Evolutionary conservation across 2,888 invertebrate species (phyloP), one percentile per base, ranked within the genome.

Genomic region (Lysandra coridon): DNA sequence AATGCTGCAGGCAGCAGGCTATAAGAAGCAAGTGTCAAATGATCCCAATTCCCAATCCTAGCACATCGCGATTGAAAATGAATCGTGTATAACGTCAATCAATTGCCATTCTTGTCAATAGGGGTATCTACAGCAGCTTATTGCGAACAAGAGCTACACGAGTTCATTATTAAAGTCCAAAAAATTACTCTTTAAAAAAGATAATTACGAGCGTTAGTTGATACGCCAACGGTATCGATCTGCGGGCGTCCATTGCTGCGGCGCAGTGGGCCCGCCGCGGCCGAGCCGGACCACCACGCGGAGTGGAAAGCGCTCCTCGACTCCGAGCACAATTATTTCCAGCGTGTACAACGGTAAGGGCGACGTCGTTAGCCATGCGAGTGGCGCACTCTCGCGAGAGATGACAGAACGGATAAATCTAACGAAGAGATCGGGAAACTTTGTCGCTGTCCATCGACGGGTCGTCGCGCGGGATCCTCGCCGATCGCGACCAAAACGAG

Each of bases 321-420:
- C 88, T 89, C 88, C 88, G 88, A 87, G 84, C 85, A 86, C 83
- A 84, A 86, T 89, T 88, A 88, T 88, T 89, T 89, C 88, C 88
- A 87, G 90, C 89, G 88, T 88, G 86, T 88, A 87, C 86, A 89
- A 88, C 88, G 87, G 91, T 91, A 91, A 92, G 89, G 92, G 91
- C 90, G 89, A 90, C 91, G 90, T 89, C 88, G 87, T 85, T 86
- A 87, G 88, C 88, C 89, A 88, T 87, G 88, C 93, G 90, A 94
- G 93, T 93, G 89, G 94, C 94, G 94, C 94, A 88, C 94, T 94
- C 94, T 94, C 88, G 93, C 91, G 93, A 92, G 90, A 92, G 91
- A 93, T 92, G 88, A 88, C 88, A 89, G 92, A 91, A 92, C 90
- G 90, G 91, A 93, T 92, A 92, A 92, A 90, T 91, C 85, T 90